Evolutionary conservation across 1,140 invertebrate species (phyloP), one percentile per base, ranked within the genome.

Genomic region (Leucophenga varia): DNA sequence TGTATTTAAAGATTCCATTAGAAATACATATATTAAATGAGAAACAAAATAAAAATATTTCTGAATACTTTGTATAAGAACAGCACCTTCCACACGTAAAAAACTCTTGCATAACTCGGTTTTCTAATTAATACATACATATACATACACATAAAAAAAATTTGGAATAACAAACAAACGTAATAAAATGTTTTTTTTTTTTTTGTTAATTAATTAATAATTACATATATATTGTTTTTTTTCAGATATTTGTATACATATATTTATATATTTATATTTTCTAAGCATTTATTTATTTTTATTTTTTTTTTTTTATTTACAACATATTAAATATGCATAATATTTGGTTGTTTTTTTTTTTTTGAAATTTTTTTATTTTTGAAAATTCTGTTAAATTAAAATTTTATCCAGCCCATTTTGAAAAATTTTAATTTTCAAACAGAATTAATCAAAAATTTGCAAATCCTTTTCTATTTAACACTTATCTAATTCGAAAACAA

Each of bases 391-490:
- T 25, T 35, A 49, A 55, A 68, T 64, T 68, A 68, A 68, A 68
- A 61, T 61, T 61, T 68, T 59, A 59, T 60, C 64, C 64, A 68
- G 61, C 64, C 64, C 56, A n/a, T n/a, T 55, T 43, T 56, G 45
- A 54, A 57, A 68, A 64, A 57, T 61, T 64, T 61, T 64, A 68
- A 68, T 61, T 61, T n/a, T 43, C 45, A 45, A 25, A 25, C 22
- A 25, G 22, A 6, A n/a, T n/a, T n/a, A n/a, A n/a, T n/a, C n/a
- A n/a, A n/a, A n/a, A n/a, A n/a, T n/a, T n/a, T n/a, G n/a, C n/a
- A n/a, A n/a, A n/a, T n/a, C n/a, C n/a, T n/a, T n/a, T n/a, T 31
- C 43, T 47, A 36, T 32, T 17, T 31, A 35, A 40, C 51, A 35
- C 44, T 28, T 28, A 28, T 28, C 12, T 28, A 7, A 28, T 12